Evolutionary conservation across 2,113 vertebrate species (phyloP).

Genomic region (Aspiorhynchus laticeps): DNA sequence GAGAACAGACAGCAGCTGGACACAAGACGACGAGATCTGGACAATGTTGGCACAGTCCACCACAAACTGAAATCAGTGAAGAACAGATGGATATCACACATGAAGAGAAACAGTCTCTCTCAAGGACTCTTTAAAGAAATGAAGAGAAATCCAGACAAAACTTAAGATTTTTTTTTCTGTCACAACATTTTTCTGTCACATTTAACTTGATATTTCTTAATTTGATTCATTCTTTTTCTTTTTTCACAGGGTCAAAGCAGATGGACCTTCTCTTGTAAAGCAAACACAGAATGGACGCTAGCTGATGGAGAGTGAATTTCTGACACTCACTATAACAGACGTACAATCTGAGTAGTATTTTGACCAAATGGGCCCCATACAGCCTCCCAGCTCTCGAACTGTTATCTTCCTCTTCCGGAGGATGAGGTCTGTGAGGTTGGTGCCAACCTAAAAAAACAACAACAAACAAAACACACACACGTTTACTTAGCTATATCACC

Average conservation of each 20-base stretch:
- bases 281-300: background rate
- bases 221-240: background rate
- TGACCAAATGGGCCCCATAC: conserved; percentile 94
- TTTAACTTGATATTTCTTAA: background rate
- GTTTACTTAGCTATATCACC: too few species aligned
- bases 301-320: background rate
- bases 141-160: background rate
- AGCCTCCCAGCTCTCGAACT: conserved; percentile 90
- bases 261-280: background rate
- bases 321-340: conserved; percentile 79
- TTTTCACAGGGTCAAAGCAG: background rate
- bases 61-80: conserved; percentile 79
- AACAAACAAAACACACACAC: too few species aligned
- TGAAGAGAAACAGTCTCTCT: background rate
- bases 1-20: conserved; percentile 87
- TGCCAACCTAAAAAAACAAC: conserved; percentile 83
- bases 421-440: conserved; percentile 87
- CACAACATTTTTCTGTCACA: background rate
- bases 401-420: conserved; percentile 79
- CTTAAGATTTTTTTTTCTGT: background rate
- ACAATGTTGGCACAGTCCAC: conserved; percentile 85
- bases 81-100: background rate
- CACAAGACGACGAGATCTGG: conserved; percentile 87
- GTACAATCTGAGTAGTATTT: conserved; percentile 87
- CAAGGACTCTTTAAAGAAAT: background rate